Conservation (phyloP, 2,888 invertebrate genomes). For the Dione juno region DNA sequence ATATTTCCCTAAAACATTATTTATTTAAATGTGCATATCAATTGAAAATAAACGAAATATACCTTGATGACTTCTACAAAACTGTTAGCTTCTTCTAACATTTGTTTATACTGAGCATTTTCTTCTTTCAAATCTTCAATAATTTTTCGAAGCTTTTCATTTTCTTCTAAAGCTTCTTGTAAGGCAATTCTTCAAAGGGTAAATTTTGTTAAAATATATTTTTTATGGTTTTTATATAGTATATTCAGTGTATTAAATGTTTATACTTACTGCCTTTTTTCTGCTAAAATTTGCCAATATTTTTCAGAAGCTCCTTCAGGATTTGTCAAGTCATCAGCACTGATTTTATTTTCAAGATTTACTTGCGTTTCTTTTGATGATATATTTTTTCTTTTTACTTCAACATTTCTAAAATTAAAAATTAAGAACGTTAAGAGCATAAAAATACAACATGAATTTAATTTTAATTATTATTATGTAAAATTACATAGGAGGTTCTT, state of each 20-base stretch:
- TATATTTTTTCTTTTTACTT: constrained; percentile 77
- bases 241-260: too few species aligned
- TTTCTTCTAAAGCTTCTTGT: constrained; percentile 89
- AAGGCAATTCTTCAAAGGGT: constrained; percentile 81
- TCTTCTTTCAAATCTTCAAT: constrained; percentile 85
- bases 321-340: constrained; percentile 87
- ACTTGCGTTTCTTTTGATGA: constrained; percentile 86
- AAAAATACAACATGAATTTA: not conserved
- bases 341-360: constrained; percentile 81
- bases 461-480: not conserved
- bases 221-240: too few species aligned
- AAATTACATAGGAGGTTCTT: constrained; percentile 77
- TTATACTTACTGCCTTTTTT: constrained; percentile 85
- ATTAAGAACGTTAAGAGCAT: not conserved
- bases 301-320: constrained; percentile 87
- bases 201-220: too few species aligned
- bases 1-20: too few species aligned
- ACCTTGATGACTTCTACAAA: constrained; percentile 90
- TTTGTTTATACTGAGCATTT: constrained; percentile 86
- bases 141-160: constrained; percentile 81
- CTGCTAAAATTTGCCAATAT: constrained; percentile 90
- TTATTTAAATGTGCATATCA: too few species aligned
- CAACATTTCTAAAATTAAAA: constrained; percentile 62
- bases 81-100: constrained; percentile 89
- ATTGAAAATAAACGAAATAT: constrained; percentile 45